Conservation (phyloP, 2,797 vertebrate genomes). For the Mionectes olivaceus region DNA sequence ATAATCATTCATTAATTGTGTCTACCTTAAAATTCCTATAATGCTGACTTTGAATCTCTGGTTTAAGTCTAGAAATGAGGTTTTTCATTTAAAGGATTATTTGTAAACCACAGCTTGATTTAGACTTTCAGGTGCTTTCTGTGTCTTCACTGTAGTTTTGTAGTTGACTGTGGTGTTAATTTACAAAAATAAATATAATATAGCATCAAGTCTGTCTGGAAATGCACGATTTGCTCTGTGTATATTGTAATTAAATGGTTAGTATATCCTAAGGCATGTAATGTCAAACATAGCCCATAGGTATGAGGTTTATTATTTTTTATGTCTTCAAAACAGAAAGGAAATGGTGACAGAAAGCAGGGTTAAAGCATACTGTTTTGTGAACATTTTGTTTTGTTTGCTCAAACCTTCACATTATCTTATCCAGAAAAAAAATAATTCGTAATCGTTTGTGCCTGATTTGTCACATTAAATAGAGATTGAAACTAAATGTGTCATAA, state of each 20-base stretch:
- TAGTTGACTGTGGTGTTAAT: constrained; percentile 76
- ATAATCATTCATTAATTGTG: constrained; percentile 72
- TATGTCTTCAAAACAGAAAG: constrained; percentile 67
- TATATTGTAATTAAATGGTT: constrained; percentile 76
- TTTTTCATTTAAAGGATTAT: constrained; percentile 75
- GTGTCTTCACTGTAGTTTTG: constrained; percentile 78
- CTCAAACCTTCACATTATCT: constrained; percentile 70
- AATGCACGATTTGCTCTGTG: constrained; percentile 78
- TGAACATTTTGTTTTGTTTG: constrained; percentile 81
- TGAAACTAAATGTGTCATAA: constrained; percentile 56
- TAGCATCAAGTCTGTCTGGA: constrained; percentile 75
- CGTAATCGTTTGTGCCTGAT: constrained; percentile 91
- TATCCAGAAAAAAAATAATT: constrained; percentile 83
- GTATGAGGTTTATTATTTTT: constrained; percentile 68
- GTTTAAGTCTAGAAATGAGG: constrained; percentile 77
- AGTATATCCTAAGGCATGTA: constrained; percentile 87
- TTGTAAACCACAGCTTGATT: constrained; percentile 77
- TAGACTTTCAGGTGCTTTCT: constrained; percentile 74
- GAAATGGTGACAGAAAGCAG: constrained; percentile 64
- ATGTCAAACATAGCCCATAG: constrained; percentile 82
- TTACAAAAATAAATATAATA: constrained; percentile 76
- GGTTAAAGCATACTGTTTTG: constrained; percentile 87
- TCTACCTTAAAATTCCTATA: constrained; percentile 77
- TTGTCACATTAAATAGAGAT: constrained; percentile 73
- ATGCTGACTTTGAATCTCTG: constrained; percentile 78